Evolutionary conservation across 2,113 vertebrate genomes (phyloP).

Genomic region (Halcyon senegalensis): DNA sequence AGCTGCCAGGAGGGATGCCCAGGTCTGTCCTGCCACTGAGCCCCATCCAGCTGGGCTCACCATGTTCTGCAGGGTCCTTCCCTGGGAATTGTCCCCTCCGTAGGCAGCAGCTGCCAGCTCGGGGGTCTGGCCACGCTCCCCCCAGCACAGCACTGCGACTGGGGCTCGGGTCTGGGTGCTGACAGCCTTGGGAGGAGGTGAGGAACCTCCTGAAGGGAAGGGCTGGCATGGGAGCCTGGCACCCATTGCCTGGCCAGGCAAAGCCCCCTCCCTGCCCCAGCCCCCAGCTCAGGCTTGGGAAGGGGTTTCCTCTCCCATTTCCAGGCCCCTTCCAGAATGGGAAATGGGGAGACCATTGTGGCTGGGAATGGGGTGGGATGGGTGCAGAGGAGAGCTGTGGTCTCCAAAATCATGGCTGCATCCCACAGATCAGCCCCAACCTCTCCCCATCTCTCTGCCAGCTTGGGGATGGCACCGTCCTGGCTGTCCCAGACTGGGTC

Average conservation of each 20-base stretch:
- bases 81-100: fast-evolving
- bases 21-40: fast-evolving
- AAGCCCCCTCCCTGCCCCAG: not conserved
- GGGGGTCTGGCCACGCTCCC: not conserved
- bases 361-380: not conserved
- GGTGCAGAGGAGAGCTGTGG: too few species aligned
- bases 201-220: not conserved
- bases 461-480: not conserved
- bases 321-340: not conserved
- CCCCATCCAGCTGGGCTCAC: not conserved
- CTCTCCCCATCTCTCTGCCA: not conserved
- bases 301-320: not conserved
- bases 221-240: not conserved
- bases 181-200: not conserved
- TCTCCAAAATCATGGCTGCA: fast-evolving
- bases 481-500: fast-evolving
- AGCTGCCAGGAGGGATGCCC: not conserved
- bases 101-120: not conserved
- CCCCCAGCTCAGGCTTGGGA: not conserved
- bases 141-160: fast-evolving
- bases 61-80: fast-evolving
- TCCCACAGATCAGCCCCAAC: not conserved
- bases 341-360: not conserved
- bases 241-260: fast-evolving
- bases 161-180: fast-evolving